Conservation (phyloP, 2,797 vertebrate genomes). For the Diplodus puntazzo region DNA sequence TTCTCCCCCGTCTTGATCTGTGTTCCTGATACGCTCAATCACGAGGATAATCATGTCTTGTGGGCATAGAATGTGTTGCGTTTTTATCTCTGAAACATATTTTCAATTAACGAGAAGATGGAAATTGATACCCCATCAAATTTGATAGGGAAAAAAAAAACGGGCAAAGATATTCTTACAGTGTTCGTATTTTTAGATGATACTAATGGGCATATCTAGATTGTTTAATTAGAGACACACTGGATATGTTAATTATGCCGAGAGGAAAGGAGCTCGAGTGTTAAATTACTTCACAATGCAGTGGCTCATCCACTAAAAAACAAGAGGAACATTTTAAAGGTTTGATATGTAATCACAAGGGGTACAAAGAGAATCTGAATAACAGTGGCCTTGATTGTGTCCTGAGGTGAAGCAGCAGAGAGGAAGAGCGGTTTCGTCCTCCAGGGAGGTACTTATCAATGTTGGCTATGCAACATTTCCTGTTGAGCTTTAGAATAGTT, state of each 20-base stretch:
- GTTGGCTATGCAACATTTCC: conserved; percentile 49
- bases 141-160: conserved; percentile 41
- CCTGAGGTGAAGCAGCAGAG: conserved; percentile 56
- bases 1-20: conserved; percentile 45
- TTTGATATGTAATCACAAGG: conserved; percentile 66
- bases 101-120: conserved; percentile 72
- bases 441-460: conserved; percentile 52
- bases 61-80: conserved; percentile 49
- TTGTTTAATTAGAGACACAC: conserved; percentile 69
- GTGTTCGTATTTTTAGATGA: conserved; percentile 41
- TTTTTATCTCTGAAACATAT: conserved; percentile 61
- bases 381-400: conserved; percentile 61
- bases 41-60: conserved; percentile 49
- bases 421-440: conserved; percentile 43
- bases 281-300: conserved; percentile 75
- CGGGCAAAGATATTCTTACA: conserved; percentile 37
- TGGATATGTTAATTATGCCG: conserved; percentile 73
- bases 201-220: conserved; percentile 69
- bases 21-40: conserved; percentile 47
- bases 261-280: conserved; percentile 72
- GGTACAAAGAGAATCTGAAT: conserved; percentile 61
- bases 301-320: conserved; percentile 61
- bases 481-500: conserved; percentile 22
- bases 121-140: conserved; percentile 70
- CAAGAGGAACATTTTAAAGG: conserved; percentile 54